These are phyloP conservation scores for Holacanthella duospinosa DNA, from an alignment of 2,888 invertebrate genomes.

Conservation along the genomic window DNA sequence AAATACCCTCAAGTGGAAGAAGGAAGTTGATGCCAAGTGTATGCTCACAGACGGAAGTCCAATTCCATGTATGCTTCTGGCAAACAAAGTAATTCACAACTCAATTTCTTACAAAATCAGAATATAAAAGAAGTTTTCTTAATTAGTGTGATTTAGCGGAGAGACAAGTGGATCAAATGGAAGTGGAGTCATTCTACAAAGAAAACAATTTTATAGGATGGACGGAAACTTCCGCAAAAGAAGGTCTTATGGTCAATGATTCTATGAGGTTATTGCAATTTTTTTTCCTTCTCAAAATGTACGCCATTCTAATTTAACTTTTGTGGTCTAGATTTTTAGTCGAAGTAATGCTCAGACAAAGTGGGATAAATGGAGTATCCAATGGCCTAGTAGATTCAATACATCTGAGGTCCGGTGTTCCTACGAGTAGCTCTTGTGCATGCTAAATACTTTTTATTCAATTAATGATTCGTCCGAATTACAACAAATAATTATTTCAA, in stretches of 20 bases:
- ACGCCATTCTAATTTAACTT: neutral
- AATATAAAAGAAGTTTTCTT: constrained; percentile 2
- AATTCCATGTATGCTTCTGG: constrained; percentile 50
- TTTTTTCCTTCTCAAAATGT: neutral
- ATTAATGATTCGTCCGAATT: constrained; percentile 6
- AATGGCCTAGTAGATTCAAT: constrained; percentile 20
- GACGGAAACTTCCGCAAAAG: constrained; percentile 52
- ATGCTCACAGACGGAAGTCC: constrained; percentile 47
- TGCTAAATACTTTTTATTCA: constrained; percentile 11
- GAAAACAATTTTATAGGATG: constrained; percentile 49
- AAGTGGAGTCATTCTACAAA: constrained; percentile 49
- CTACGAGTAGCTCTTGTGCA: constrained; percentile 23
- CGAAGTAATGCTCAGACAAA: constrained; percentile 42
- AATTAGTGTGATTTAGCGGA: constrained; percentile 47
- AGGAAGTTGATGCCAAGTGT: constrained; percentile 50
- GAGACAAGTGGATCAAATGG: constrained; percentile 46
- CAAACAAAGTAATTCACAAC: constrained; percentile 52
- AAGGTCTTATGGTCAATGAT: constrained; percentile 50
- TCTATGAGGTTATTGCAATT: constrained; percentile 46
- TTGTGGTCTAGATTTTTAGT: constrained; percentile 41
- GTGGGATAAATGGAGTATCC: constrained; percentile 34
- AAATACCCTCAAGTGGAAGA: constrained; percentile 51
- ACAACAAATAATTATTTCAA: no score
- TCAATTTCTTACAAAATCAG: no score
- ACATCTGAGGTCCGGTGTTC: constrained; percentile 23